Evolutionary conservation across 2,888 invertebrate genomes (phyloP), one percentile per base, ranked within the genome.

Genomic region (Conistra vaccinii): DNA sequence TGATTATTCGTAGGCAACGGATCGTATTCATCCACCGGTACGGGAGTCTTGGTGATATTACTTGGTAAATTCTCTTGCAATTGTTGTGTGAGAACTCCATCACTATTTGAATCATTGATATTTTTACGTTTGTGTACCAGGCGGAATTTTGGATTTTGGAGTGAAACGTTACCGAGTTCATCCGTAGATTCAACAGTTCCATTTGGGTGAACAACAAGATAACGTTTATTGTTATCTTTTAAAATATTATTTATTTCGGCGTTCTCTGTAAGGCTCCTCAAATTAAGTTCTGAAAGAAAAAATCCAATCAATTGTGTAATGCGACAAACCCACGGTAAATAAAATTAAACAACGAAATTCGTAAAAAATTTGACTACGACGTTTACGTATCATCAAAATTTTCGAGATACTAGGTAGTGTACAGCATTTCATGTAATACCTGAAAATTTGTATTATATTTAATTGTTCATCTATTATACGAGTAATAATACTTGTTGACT

Each of bases 171-270:
- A 42, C 90, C 76, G 5, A 74, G 62, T 51, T 92, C 87, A 32
- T 94, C 90, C 10, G 91, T 73, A 61, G 91, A 82, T 69, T 93
- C 92, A 23, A 92, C 74, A 32, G 87, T 91, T 58, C 93, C 93
- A 84, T 93, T 88, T 29, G 91, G 82, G 80, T 92, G 88, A 48
- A 94, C 74, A n/a, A 94, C 82, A 58, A 92, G 68, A 78, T 87
- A 92, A 29, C 85, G 88, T 80, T 88, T 91, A 32, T 81, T 70
- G 29, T 81, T 83, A 76, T 76, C 78, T 75, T 83, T 75, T 79
- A 85, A 82, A 61, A 82, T 74, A 35, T 84, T 74, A 74, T 78
- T 75, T 73, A 87, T 73, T 35, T 71, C 69, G 29, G 70, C 65
- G 75, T 73, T 7, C 26, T 48, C 26, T 17, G 63, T 66, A 67